Conservation (phyloP, 2,888 invertebrate species). For the Plebejus anna region DNA sequence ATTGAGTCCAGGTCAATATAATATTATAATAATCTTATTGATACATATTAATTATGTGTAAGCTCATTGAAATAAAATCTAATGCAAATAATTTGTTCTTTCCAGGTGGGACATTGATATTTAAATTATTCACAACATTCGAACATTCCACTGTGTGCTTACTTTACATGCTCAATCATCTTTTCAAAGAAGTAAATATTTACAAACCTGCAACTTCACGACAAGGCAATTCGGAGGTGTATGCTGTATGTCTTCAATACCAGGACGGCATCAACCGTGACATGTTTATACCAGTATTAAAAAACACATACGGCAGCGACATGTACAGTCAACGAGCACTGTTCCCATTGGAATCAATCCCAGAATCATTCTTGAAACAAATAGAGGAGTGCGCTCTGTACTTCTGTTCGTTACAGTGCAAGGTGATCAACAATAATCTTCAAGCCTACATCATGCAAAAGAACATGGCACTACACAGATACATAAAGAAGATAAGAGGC, state of each 20-base stretch:
- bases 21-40: not conserved
- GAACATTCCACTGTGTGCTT: conserved; percentile 90
- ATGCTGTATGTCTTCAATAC: conserved; percentile 86
- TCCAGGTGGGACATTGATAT: conserved; percentile 86
- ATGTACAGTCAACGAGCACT: conserved; percentile 65
- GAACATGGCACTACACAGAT: conserved; percentile 57
- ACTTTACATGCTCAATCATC: conserved; percentile 87
- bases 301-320: conserved; percentile 66
- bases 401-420: conserved; percentile 84
- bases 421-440: conserved; percentile 84
- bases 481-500: conserved; percentile 68
- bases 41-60: not conserved
- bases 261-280: conserved; percentile 65
- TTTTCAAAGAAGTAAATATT: conserved; percentile 86
- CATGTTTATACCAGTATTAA: conserved; percentile 66
- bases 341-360: conserved; percentile 81
- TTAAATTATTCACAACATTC: conserved; percentile 95
- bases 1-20: conserved; percentile 75
- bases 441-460: conserved; percentile 78
- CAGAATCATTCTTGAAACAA: conserved; percentile 82
- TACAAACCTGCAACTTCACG: conserved; percentile 96
- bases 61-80: not conserved
- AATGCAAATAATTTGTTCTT: conserved; percentile 38
- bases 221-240: conserved; percentile 96
- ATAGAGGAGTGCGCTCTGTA: conserved; percentile 82